These are phyloP conservation scores for Desmodus rotundus DNA, from an alignment of 2,113 vertebrate species.

Conservation along the genomic window DNA sequence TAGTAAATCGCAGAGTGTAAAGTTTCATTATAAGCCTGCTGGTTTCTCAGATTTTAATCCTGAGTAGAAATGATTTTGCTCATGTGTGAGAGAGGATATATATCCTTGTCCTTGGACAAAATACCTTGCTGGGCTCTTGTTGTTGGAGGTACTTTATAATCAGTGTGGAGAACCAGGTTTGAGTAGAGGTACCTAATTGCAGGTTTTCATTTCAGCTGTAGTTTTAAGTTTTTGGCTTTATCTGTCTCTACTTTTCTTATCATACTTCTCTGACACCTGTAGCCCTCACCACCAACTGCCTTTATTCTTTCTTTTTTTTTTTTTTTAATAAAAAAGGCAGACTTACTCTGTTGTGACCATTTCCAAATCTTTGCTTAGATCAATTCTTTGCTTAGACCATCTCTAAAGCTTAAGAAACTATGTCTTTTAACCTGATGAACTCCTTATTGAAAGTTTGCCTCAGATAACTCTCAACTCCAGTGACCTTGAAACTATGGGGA, in stretches of 20 bases:
- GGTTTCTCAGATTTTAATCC: not conserved
- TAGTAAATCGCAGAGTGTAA: not conserved
- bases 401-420: not conserved
- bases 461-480: not conserved
- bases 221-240: not conserved
- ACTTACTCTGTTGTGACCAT: not conserved
- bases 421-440: not conserved
- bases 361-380: not conserved
- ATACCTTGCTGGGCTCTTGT: not conserved
- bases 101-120: not conserved
- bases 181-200: not conserved
- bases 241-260: not conserved
- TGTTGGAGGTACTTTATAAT: not conserved
- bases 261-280: not conserved
- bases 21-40: not conserved
- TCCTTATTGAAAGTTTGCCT: not conserved
- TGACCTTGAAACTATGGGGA: not conserved
- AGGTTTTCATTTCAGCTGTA: not conserved
- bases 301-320: not conserved
- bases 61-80: not conserved
- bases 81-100: not conserved
- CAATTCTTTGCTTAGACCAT: not conserved
- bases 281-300: fast-evolving
- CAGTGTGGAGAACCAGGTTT: not conserved
- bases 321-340: not conserved